Base-by-base conservation (phyloP, 2,888 invertebrate genomes). In the Pseudococcus longispinus region DNA sequence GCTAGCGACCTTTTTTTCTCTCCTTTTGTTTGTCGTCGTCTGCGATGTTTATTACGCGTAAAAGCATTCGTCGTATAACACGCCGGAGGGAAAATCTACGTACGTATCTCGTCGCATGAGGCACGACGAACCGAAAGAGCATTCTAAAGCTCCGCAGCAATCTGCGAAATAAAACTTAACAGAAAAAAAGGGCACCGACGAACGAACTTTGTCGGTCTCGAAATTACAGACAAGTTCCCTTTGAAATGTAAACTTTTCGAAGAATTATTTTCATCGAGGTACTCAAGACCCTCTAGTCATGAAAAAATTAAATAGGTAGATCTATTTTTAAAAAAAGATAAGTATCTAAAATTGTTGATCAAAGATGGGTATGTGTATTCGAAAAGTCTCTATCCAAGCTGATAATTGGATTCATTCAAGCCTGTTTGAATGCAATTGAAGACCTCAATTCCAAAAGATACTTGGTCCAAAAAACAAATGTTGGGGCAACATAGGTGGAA, bases 21-120 rank as follows among this genome's bases (percentile, higher is more conserved):
- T 60, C 60, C 60, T 60, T 60, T 60, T 60, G 60, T 60, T 60
- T 60, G 60, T 60, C 60, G 32, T 70, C 70, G 70, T 70, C 77
- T 80, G 13, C 60, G 37, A 80, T 80, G 77, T 80, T 80, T 42
- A 80, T 80, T 80, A 80, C 77, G 77, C 77, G 77, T 80, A 42
- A 80, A 80, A 70, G 70, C 70, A 29, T 70, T 32, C 60, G 23
- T 32, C 23, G 23, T 60, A 23, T 51, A 51, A 51, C 51, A 51
- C n/a, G n/a, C 9, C 4, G 44, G 51, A 60, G 60, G 60, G 60
- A 23, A 60, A 60, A 8, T 20, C 23, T 9, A 60, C 37, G 60
- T 5, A 60, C 60, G 60, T 60, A 23, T 23, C 74, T 74, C 32
- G 70, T 74, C 18, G 29, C 32, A 6, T 5, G 55, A n/a, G 5